Percentiles rank a stretch among this genome's conserved stretches.
These are phyloP conservation scores for Meriones unguiculatus DNA, from an alignment of 2,113 vertebrate genomes.

Conservation along the genomic window DNA sequence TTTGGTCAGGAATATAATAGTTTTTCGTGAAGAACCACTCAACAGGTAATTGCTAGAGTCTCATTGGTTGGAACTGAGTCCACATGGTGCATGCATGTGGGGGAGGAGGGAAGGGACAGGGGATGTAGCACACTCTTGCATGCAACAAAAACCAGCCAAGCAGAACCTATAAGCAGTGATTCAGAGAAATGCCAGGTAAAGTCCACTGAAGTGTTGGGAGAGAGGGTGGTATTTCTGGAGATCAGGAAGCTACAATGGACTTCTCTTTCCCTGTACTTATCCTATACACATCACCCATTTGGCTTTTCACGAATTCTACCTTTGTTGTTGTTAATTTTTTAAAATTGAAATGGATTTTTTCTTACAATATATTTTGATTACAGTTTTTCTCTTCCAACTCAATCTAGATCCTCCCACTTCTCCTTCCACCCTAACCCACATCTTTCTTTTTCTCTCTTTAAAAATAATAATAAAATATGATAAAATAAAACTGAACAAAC, in stretches of 20 bases:
- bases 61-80: background rate
- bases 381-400: background rate
- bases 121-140: background rate
- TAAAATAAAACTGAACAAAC: background rate
- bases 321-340: background rate
- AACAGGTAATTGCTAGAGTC: background rate
- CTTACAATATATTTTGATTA: background rate
- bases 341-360: background rate
- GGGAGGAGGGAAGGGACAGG: too few species aligned
- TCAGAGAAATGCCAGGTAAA: background rate
- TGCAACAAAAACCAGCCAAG: background rate
- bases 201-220: background rate
- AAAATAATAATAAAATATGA: background rate
- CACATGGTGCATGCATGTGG: too few species aligned
- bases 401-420: background rate
- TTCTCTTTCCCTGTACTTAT: background rate
- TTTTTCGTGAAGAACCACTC: background rate
- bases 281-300: background rate
- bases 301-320: background rate
- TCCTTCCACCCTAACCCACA: background rate
- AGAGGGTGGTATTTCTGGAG: background rate
- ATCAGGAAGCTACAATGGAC: background rate
- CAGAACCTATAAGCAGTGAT: background rate
- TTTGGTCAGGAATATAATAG: background rate
- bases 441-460: background rate